Evolutionary conservation across 2,113 vertebrate species (phyloP).

Genomic region (Coreoperca whiteheadi): DNA sequence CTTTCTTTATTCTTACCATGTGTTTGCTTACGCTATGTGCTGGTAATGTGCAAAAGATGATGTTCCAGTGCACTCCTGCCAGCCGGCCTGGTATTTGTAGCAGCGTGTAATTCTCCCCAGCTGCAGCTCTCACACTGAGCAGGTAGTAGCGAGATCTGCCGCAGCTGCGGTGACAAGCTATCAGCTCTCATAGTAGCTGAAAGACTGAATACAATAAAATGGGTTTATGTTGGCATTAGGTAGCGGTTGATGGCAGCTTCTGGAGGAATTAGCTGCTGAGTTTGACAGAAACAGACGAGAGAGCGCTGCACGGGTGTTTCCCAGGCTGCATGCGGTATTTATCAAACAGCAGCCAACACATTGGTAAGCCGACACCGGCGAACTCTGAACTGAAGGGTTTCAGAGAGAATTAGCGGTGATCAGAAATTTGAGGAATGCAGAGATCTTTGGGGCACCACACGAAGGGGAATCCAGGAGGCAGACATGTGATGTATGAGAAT

Average conservation of each 20-base stretch:
- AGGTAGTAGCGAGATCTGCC: constrained; percentile 51
- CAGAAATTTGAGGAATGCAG: constrained; percentile 77
- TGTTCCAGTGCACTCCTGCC: constrained; percentile 32
- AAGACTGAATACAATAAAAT: constrained; percentile 48
- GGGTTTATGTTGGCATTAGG: constrained; percentile 52
- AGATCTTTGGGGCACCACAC: constrained; percentile 52
- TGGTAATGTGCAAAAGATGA: constrained; percentile 48
- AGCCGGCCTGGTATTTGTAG: constrained; percentile 41
- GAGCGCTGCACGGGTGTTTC: constrained; percentile 54
- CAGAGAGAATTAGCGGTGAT: constrained; percentile 60
- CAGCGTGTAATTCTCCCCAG: constrained; percentile 66
- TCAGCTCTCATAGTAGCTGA: constrained; percentile 40
- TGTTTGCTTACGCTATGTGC: constrained; percentile 32
- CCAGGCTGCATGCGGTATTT: constrained; percentile 64
- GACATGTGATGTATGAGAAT: constrained; percentile 42
- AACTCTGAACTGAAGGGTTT: constrained; percentile 53
- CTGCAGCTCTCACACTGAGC: constrained; percentile 60
- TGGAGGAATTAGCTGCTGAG: constrained; percentile 48
- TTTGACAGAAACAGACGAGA: constrained; percentile 47
- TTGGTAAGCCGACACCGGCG: constrained; percentile 66
- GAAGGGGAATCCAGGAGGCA: constrained; percentile 45
- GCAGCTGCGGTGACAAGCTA: constrained; percentile 38
- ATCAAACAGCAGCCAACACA: constrained; percentile 54
- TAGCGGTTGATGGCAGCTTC: constrained; percentile 38
- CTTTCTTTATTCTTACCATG: constrained; percentile 42